phyloP scores from a whole-genome alignment of 2,888 invertebrate species.

The Syritta pipiens region DNA sequence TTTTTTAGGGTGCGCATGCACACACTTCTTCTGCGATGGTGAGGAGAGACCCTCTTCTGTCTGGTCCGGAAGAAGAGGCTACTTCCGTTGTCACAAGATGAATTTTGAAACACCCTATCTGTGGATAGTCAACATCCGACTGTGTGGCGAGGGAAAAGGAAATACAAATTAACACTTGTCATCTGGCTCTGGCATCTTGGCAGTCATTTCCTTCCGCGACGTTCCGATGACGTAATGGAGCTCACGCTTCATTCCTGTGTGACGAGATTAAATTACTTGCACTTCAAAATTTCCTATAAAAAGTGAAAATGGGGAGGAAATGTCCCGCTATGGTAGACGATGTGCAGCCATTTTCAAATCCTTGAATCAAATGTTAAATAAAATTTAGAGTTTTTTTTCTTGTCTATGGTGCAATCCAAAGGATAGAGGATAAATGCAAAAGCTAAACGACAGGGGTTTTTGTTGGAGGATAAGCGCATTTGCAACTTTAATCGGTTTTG shows the following conservation, averaged over 20 bases:
- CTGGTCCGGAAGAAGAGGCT: constrained; percentile 53
- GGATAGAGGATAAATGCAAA: not conserved
- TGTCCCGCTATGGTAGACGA: too few relatives aligned
- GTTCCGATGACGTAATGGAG: not conserved
- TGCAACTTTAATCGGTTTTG: not conserved
- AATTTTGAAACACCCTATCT: constrained; percentile 23
- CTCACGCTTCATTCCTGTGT: not conserved
- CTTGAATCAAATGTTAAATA: too few relatives aligned
- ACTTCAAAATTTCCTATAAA: too few relatives aligned
- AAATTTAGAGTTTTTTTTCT: too few relatives aligned
- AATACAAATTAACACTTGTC: constrained; percentile 37
- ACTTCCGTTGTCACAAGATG: constrained; percentile 46
- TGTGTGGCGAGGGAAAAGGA: not conserved
- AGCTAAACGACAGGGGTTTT: not conserved
- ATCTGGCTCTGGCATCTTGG: constrained; percentile 5
- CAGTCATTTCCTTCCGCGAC: not conserved
- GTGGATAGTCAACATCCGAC: not conserved
- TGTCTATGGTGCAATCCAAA: too few relatives aligned
- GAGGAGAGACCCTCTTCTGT: constrained; percentile 26
- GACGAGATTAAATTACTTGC: too few relatives aligned
- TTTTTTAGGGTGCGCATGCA: constrained; percentile 15
- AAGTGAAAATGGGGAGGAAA: too few relatives aligned
- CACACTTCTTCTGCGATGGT: not conserved
- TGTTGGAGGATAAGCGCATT: not conserved
- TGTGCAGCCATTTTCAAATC: too few relatives aligned